Percentiles rank a stretch among this genome's conserved stretches.
phyloP scores from a whole-genome alignment of 2,113 vertebrate genomes.

The Rhodinocichla rosea region DNA sequence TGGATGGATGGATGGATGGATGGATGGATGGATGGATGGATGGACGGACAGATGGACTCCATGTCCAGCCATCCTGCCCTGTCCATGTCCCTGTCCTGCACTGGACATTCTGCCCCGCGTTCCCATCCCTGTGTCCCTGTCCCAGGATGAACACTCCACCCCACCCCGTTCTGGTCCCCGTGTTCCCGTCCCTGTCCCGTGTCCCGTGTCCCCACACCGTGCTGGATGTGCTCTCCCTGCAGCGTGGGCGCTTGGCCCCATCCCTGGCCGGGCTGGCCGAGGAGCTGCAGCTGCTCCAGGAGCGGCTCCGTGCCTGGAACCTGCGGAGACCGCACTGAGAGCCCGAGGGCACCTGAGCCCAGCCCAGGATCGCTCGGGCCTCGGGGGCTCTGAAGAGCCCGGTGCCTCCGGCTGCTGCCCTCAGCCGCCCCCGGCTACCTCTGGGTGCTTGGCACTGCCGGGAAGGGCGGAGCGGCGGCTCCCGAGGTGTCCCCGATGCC shows the following conservation, averaged over 20 bases:
- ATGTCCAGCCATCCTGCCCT: background rate
- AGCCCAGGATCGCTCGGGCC: fast-evolving
- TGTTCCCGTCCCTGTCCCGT: too few relatives aligned
- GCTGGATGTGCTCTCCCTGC: fast-evolving
- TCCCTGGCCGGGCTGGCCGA: slow-evolving; percentile 41
- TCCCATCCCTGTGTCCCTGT: too few relatives aligned
- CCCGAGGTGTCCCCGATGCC: background rate
- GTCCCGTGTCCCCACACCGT: background rate
- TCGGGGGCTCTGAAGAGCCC: background rate
- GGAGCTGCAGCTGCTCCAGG: slow-evolving; percentile 68
- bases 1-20: background rate
- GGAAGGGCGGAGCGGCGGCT: background rate
- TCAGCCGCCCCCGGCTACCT: background rate
- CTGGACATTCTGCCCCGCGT: background rate
- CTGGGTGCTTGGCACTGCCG: fast-evolving
- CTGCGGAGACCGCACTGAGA: background rate
- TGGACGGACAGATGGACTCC: background rate
- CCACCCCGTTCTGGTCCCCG: background rate
- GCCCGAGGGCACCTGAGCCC: background rate
- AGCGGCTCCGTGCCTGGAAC: slow-evolving; percentile 13
- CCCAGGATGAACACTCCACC: background rate
- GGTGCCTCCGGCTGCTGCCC: background rate
- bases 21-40: background rate
- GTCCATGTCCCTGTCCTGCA: background rate
- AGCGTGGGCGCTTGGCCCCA: slow-evolving; percentile 50